Percentiles rank a stretch among this genome's conserved stretches.
These are phyloP conservation scores for Probaryconus sp. DNA, from an alignment of 1,140 invertebrate genomes.

Conservation along the genomic window DNA sequence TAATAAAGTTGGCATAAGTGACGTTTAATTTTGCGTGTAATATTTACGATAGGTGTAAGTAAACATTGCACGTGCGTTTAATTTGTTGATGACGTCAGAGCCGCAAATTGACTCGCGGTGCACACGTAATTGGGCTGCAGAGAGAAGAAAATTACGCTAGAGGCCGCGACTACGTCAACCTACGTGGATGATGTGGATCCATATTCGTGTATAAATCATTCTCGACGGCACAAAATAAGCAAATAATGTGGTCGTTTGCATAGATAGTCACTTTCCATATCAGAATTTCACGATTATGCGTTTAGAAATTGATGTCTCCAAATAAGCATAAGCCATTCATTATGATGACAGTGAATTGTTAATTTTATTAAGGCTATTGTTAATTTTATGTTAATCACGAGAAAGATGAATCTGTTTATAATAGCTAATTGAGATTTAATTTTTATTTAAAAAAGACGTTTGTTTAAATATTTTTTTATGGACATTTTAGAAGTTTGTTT, in stretches of 20 bases:
- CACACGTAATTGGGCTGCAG: slow-evolving; percentile 14
- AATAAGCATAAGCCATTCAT: slow-evolving; percentile 44
- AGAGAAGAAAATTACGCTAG: slow-evolving; percentile 19
- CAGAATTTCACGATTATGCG: slow-evolving; percentile 24
- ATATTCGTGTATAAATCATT: slow-evolving; percentile 51
- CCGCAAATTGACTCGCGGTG: slow-evolving; percentile 29
- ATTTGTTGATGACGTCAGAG: slow-evolving; percentile 43
- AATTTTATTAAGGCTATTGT: slow-evolving; percentile 24
- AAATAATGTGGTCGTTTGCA: slow-evolving; percentile 38
- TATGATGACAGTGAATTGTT: slow-evolving; percentile 19
- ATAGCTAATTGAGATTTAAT: no score
- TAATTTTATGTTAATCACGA: not conserved
- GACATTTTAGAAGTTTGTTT: no score
- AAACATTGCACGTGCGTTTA: slow-evolving; percentile 4
- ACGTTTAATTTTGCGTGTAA: slow-evolving; percentile 2
- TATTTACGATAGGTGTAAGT: slow-evolving; percentile 5
- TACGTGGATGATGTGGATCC: slow-evolving; percentile 38
- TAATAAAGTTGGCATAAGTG: no score
- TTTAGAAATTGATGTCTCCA: slow-evolving; percentile 49
- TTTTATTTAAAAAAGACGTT: no score
- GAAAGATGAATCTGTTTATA: no score
- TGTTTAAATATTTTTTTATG: no score
- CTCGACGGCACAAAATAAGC: slow-evolving; percentile 29
- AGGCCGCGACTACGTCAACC: slow-evolving; percentile 28
- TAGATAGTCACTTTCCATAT: slow-evolving; percentile 46